Base-by-base conservation (phyloP, 2,113 vertebrate species). In the Tachysurus vachellii region DNA sequence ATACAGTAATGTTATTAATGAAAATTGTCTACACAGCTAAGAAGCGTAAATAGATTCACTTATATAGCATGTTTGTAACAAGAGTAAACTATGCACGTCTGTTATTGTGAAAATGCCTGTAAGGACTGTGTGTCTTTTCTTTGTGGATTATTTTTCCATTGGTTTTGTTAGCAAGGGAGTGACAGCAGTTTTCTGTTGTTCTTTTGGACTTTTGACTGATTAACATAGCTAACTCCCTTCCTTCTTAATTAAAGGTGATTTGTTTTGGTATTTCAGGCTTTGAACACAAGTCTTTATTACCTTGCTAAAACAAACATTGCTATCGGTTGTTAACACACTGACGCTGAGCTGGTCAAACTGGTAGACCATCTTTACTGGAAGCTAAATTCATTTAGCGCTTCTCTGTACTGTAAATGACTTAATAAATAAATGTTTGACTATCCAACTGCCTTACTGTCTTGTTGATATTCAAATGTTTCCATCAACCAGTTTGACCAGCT, bases 161-260 rank as follows among this genome's bases (percentile, higher is more conserved):
- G n/a, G 5, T 79, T n/a, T 80, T 80, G 17, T 59, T 16, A 44
- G 19, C 47, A 61, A 61, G 79, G 56, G 56, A 61, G 21, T 81
- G 79, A 44, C 36, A 2, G 79, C 42, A 23, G 16, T 54, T 79
- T 56, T 31, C 76, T 53, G 73, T 53, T 50, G 73, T 76, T 14
- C 47, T 10, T 56, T 56, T 31, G 3, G 53, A 36, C 54, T 57
- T 80, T 80, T 36, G 54, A 36, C n/a, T 28, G n/a, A 50, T 16
- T 36, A 36, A 16, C 56, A 36, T 36, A 79, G 75, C 50, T 14
- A 57, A 59, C 56, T 81, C 56, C 79, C 79, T 81, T 81, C 36
- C 79, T 81, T 61, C 21, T 59, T 80, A 81, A 81, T 81, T 81
- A 81, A 21, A 61, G 21, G 11, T 61, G 56, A 81, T 61, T 23